Evolutionary conservation across 2,113 vertebrate species (phyloP), one percentile per base, ranked within the genome.

Genomic region (Indri indri): DNA sequence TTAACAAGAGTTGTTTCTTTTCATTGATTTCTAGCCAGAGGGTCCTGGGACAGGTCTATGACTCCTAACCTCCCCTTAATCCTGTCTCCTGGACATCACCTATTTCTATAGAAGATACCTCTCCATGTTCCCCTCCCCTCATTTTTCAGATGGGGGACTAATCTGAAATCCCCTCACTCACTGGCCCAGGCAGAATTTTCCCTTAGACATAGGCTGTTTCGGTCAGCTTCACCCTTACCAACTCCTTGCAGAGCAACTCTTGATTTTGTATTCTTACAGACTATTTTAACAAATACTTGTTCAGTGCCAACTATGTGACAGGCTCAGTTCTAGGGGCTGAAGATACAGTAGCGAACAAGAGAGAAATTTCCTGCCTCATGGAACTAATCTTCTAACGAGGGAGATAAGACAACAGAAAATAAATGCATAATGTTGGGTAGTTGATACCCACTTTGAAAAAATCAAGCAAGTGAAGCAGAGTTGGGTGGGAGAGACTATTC

Each of bases 251-350:
- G 22, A 71, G 83, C 50, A 88, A 84, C 23, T 88, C n/a, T 68
- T 91, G 34, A 65, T 59, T 83, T 74, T 54, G 25, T 81, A 40
- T 81, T 70, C 30, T 68, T 68, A 79, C 73, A 63, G 91, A 50
- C 9, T 50, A 83, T 83, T 83, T 83, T 92, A 92, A 74, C 63
- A 92, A 92, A 82, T 80, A 90, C 61, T 87, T 80, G 80, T 80
- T 88, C 52, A 65, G 6, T 65, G 52, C 13, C 63, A 79, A 22
- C 47, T 40, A 47, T 42, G n/a, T 79, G 18, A 13, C n/a, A 74
- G 17, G 63, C 27, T 92, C 30, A 88, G 57, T 92, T 96, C 68
- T 73, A 88, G 45, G 66, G 37, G 23, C 6, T 65, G 32, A 94
- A 45, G 54, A 92, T 47, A 52, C 16, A 82, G 9, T 7, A 84